phyloP scores from a whole-genome alignment of 2,113 vertebrate species.

The Tamias sibiricus region DNA sequence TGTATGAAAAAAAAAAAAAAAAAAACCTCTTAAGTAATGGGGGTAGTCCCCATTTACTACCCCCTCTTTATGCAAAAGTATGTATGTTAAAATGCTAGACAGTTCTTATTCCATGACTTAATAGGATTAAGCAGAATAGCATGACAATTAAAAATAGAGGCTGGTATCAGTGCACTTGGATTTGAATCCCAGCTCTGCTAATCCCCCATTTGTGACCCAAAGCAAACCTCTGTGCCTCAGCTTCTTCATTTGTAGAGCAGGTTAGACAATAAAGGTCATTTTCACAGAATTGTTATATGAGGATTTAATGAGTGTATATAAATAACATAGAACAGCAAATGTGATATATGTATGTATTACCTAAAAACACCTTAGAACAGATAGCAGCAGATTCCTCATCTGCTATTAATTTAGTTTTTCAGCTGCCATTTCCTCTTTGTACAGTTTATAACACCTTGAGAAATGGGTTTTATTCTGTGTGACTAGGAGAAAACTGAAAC shows the following conservation, averaged over 20 bases:
- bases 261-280: neutral
- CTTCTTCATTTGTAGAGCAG: neutral
- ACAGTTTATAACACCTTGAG: neutral
- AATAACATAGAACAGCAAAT: neutral
- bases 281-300: neutral
- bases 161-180: neutral
- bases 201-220: neutral
- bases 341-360: neutral
- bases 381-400: neutral
- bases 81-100: neutral
- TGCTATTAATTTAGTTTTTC: neutral
- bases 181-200: conserved; percentile 20
- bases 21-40: neutral
- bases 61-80: neutral
- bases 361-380: neutral
- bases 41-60: neutral
- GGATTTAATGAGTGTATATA: neutral
- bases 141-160: neutral
- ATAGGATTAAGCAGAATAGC: neutral
- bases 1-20: neutral
- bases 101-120: neutral
- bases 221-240: neutral
- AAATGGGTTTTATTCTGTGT: neutral
- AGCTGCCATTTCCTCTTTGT: neutral
- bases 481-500: neutral